Percentiles rank a stretch among this genome's conserved stretches.
These are phyloP conservation scores for Oryctes rhinoceros DNA, from an alignment of 1,140 invertebrate genomes.

Conservation along the genomic window DNA sequence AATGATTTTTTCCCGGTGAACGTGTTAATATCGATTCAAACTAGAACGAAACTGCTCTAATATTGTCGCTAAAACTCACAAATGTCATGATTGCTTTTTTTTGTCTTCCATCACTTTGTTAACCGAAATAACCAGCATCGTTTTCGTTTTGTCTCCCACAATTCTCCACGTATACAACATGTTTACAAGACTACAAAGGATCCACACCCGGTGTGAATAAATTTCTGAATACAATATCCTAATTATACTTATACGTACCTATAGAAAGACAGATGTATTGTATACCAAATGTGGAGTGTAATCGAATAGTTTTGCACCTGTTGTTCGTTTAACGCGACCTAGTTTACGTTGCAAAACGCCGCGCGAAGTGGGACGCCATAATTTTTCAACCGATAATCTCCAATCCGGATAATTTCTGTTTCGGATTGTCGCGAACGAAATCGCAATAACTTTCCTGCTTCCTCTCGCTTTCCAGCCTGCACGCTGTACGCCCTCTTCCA, in stretches of 20 bases:
- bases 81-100: too few species aligned
- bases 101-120: too few species aligned
- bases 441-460: neutral
- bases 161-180: neutral
- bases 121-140: neutral
- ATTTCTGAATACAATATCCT: neutral
- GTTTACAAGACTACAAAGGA: neutral
- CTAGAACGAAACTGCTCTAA: too few species aligned
- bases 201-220: neutral
- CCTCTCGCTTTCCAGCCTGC: neutral
- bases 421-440: neutral
- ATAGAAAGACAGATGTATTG: too few species aligned
- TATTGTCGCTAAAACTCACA: too few species aligned
- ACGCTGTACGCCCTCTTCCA: neutral
- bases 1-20: too few species aligned
- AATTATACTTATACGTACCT: neutral
- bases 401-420: conserved; percentile 15
- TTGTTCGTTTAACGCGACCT: neutral
- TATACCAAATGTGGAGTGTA: neutral
- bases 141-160: neutral
- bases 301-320: conserved; percentile 8
- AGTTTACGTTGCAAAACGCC: neutral
- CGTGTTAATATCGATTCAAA: too few species aligned
- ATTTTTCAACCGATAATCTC: neutral
- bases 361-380: neutral